Conservation (phyloP, 92 coral and sea anemone species). For the Phenganax subtilis region DNA sequence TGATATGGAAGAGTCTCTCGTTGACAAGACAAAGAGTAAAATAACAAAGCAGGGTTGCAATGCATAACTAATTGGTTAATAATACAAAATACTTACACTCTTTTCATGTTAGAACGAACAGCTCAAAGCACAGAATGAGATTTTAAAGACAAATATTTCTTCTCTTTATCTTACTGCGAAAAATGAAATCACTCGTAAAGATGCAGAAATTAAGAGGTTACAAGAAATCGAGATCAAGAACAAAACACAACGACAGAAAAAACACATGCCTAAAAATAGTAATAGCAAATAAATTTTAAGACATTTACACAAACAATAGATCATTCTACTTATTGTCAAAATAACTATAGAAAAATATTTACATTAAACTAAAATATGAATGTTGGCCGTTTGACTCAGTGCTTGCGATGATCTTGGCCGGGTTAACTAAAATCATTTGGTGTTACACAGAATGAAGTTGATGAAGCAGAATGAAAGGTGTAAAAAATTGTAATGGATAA, state of each 20-base stretch:
- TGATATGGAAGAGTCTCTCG: not conserved
- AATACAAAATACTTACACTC: not conserved
- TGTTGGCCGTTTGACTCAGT: too few species aligned
- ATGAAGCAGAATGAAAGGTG: too few species aligned
- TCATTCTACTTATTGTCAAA: not conserved
- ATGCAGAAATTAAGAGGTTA: conserved; percentile 63
- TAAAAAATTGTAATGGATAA: too few species aligned
- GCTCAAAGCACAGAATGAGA: conserved; percentile 75
- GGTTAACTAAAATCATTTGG: too few species aligned
- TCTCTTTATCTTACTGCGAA: conserved; percentile 79
- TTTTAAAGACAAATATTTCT: conserved; percentile 85
- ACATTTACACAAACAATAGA: not conserved
- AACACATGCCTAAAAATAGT: conserved; percentile 9
- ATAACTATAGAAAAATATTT: too few species aligned
- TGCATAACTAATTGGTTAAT: too few species aligned
- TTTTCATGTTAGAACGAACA: conserved; percentile 48
- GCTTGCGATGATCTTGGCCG: too few species aligned
- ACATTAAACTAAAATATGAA: too few species aligned
- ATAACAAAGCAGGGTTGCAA: too few species aligned
- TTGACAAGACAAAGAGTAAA: too few species aligned
- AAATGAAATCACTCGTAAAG: conserved; percentile 84
- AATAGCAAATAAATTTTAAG: not conserved
- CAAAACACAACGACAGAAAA: conserved; percentile 35
- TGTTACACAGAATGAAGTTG: too few species aligned
- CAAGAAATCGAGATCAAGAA: conserved; percentile 70